Percentiles rank a stretch among this genome's conserved stretches.
phyloP scores from a whole-genome alignment of 1,140 invertebrate species.

The Drosophila lacertosa region DNA sequence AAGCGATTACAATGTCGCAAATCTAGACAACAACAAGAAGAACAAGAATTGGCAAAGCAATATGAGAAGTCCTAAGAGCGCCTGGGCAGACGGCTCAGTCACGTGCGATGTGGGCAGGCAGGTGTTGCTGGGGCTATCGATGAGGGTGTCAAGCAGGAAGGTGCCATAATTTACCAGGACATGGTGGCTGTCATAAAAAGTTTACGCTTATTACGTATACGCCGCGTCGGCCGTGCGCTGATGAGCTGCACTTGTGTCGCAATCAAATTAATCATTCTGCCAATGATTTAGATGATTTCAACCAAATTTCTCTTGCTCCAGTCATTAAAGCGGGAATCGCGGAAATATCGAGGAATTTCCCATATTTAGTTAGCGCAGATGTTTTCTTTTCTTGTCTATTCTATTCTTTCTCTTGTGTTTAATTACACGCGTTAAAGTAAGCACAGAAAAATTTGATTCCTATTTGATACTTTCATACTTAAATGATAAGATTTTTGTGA shows the following conservation, averaged over 20 bases:
- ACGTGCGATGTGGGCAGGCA: slow-evolving; percentile 48
- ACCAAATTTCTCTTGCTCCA: slow-evolving; percentile 5
- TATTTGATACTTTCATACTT: too few relatives aligned
- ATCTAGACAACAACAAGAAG: slow-evolving; percentile 8
- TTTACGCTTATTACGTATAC: slow-evolving; percentile 64
- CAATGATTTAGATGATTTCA: slow-evolving; percentile 54
- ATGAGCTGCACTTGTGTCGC: slow-evolving; percentile 26
- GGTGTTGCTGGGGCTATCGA: slow-evolving; percentile 45
- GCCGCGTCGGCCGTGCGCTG: slow-evolving; percentile 18
- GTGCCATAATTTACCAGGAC: slow-evolving; percentile 52
- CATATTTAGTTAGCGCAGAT: too few relatives aligned
- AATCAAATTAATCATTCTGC: slow-evolving; percentile 71
- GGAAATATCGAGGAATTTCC: neutral
- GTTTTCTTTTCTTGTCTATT: too few relatives aligned
- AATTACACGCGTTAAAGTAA: too few relatives aligned
- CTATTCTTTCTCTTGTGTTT: too few relatives aligned
- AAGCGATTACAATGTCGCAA: slow-evolving; percentile 46
- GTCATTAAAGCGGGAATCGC: too few relatives aligned
- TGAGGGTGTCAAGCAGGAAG: slow-evolving; percentile 14
- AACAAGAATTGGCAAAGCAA: slow-evolving; percentile 22
- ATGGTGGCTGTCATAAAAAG: slow-evolving; percentile 61
- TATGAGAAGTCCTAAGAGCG: neutral
- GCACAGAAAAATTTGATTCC: too few relatives aligned
- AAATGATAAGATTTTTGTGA: too few relatives aligned
- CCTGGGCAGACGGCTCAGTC: slow-evolving; percentile 43